Evolutionary conservation across 1,140 invertebrate genomes (phyloP), one percentile per base, ranked within the genome.

Genomic region (Drosophila virilis): DNA sequence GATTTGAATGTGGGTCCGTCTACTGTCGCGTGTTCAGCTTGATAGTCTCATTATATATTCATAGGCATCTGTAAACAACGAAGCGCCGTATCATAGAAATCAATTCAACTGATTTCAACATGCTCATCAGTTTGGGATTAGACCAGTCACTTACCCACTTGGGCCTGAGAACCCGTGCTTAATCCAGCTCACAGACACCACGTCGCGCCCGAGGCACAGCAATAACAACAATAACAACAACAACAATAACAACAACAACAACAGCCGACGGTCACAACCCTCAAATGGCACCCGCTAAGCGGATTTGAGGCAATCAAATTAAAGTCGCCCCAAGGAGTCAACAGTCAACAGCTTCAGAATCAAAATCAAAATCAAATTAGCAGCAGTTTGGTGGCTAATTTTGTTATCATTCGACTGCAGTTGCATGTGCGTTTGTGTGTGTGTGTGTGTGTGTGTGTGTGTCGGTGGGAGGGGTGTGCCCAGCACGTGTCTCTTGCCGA

Each of bases 281-380:
- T 68, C 45, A 64, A 60, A 59, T 50, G 54, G 50, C 64, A 55
- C 33, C 59, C 67, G 71, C 60, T 77, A 88, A 88, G 74, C 84
- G 38, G 84, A 69, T 89, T 88, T 83, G 69, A 22, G 61, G 79
- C 76, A 74, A 85, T 84, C 81, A 86, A 88, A 86, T 86, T 50
- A 74, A 60, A 62, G 50, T 60, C 64, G 62, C 62, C 50, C 32
- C 45, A 61, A 74, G 50, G 33, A 62, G 54, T 46, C 57, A 60
- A 52, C 57, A 59, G 66, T 57, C 37, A 48, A 42, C 13, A 72
- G 71, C 60, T 82, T 82, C 83, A 88, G 79, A 83, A 83, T 80
- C 80, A 88, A 88, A 88, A 88, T 82, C 83, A 88, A 82, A 83
- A 83, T 80, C 80, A 88, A 88, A 88, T 88, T 88, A 88, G 83